Percentiles rank a stretch among this genome's conserved stretches.
These are phyloP conservation scores for Eupsilia transversa DNA, from an alignment of 2,888 invertebrate genomes.

Conservation along the genomic window DNA sequence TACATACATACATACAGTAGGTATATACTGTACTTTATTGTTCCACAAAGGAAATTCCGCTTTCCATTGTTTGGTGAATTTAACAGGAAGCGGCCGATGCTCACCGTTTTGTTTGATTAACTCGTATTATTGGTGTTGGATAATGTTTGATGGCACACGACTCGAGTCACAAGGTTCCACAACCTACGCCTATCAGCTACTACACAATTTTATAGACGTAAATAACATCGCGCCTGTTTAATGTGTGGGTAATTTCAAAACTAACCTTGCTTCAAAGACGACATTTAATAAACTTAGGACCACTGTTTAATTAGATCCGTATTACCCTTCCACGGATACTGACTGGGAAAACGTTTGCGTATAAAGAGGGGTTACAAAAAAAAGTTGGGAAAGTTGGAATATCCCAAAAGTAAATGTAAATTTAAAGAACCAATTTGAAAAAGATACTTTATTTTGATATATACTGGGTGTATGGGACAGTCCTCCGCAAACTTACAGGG, in stretches of 20 bases:
- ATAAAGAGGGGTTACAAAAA: neutral
- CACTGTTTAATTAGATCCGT: neutral
- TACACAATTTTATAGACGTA: neutral
- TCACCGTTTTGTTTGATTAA: constrained; percentile 56
- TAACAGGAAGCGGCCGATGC: constrained; percentile 68
- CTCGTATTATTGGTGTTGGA: constrained; percentile 32
- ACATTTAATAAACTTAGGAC: neutral
- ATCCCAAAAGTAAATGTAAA: neutral
- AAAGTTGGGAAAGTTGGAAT: neutral
- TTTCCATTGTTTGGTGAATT: constrained; percentile 74
- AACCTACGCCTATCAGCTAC: neutral
- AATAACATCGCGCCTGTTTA: too few relatives aligned
- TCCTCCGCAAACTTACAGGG: too few relatives aligned
- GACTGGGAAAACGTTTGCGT: neutral
- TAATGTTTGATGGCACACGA: constrained; percentile 24
- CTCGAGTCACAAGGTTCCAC: neutral
- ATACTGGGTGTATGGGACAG: too few relatives aligned
- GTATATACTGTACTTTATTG: constrained; percentile 72
- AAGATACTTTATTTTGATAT: too few relatives aligned
- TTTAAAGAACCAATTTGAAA: neutral
- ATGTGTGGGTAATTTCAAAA: too few relatives aligned
- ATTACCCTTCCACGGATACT: too few relatives aligned
- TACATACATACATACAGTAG: constrained; percentile 42
- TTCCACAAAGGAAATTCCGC: constrained; percentile 79
- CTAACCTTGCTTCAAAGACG: too few relatives aligned